Evolutionary conservation across 2,888 invertebrate genomes (phyloP).

Genomic region (Amphipoea oculea): DNA sequence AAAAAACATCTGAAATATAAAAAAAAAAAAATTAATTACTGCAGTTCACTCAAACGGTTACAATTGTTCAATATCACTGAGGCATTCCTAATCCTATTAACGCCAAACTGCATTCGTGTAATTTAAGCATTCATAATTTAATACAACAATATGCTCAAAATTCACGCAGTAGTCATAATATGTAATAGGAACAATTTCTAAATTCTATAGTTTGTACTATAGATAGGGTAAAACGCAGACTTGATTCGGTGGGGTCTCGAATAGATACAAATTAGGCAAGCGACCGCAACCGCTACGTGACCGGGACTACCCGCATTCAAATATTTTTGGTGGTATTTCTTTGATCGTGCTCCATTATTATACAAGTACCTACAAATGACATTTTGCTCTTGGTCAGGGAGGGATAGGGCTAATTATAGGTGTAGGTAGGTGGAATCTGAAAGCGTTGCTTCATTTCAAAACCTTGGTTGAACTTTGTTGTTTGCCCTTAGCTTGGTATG

Average conservation of each 20-base stretch:
- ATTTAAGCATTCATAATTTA: conserved; percentile 1
- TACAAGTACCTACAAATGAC: conserved; percentile 26
- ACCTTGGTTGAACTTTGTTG: neutral
- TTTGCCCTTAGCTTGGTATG: no score
- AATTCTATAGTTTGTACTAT: conserved; percentile 24
- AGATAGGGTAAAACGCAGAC: conserved; percentile 44
- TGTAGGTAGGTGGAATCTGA: neutral
- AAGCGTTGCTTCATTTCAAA: conserved; percentile 1
- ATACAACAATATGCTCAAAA: neutral
- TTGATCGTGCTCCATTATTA: conserved; percentile 66
- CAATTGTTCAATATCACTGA: neutral
- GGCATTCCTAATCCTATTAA: conserved; percentile 15
- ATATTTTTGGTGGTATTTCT: conserved; percentile 67
- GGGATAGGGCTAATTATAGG: conserved; percentile 33
- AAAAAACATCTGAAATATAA: neutral
- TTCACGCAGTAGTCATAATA: conserved; percentile 18
- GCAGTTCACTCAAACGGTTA: neutral
- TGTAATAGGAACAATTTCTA: neutral
- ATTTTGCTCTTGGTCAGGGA: conserved; percentile 43
- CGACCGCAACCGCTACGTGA: conserved; percentile 77
- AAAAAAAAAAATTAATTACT: neutral
- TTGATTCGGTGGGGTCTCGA: conserved; percentile 57
- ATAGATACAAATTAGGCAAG: conserved; percentile 73
- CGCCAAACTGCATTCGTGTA: neutral
- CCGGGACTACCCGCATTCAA: conserved; percentile 63